Conservation (phyloP, 2,113 vertebrate species). For the Albula glossodonta region DNA sequence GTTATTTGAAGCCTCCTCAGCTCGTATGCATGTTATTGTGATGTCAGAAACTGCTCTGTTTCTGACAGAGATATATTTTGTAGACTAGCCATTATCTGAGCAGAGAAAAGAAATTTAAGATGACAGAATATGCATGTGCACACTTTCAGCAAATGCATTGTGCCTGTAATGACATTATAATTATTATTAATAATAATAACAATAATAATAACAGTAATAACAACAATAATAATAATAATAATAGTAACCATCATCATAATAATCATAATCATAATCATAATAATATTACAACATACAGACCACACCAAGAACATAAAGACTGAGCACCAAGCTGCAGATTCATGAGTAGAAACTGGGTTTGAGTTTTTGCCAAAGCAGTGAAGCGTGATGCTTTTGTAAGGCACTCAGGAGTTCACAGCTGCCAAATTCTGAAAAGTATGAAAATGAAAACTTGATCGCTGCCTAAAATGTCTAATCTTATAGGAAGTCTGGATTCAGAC, state of each 20-base stretch:
- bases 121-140: too few species aligned
- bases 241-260: neutral
- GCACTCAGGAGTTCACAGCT: constrained; percentile 28
- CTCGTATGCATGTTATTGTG: constrained; percentile 4
- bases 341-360: neutral
- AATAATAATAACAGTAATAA: neutral
- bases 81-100: neutral
- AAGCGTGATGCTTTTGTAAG: neutral
- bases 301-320: neutral
- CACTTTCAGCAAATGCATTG: too few species aligned
- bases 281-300: neutral
- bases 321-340: neutral
- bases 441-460: constrained; percentile 47
- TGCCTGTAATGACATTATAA: too few species aligned
- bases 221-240: neutral
- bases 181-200: neutral
- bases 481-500: constrained; percentile 59
- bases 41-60: neutral
- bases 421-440: constrained; percentile 42
- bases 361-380: neutral
- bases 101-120: neutral
- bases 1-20: constrained; percentile 5
- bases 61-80: neutral
- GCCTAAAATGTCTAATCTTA: constrained; percentile 63
- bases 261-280: neutral